Evolutionary conservation across 2,888 invertebrate genomes (phyloP).

Genomic region (Furcula furcula): DNA sequence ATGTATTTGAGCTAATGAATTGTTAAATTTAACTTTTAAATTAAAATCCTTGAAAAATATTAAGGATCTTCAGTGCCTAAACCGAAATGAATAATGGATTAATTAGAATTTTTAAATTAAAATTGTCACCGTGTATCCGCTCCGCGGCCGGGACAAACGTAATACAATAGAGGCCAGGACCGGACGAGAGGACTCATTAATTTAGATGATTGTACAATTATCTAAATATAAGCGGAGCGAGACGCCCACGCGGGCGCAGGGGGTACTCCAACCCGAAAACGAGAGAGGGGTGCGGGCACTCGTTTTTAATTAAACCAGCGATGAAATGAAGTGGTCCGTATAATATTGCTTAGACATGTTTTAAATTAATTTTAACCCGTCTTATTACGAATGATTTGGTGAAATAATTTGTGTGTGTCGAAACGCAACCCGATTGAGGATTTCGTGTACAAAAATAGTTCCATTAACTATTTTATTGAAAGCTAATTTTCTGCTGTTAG

Average conservation of each 20-base stretch:
- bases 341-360: slow-evolving; percentile 81
- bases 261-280: slow-evolving; percentile 76
- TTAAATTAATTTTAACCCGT: slow-evolving; percentile 76
- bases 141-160: slow-evolving; percentile 59
- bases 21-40: slow-evolving; percentile 21
- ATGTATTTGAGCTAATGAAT: slow-evolving; percentile 14
- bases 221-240: slow-evolving; percentile 81
- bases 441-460: too few species aligned
- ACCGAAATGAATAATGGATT: slow-evolving; percentile 45
- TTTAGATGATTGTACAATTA: slow-evolving; percentile 83
- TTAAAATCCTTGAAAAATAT: slow-evolving; percentile 33
- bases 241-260: slow-evolving; percentile 70
- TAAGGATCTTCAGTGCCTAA: slow-evolving; percentile 33
- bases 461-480: too few species aligned
- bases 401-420: slow-evolving; percentile 35
- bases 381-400: slow-evolving; percentile 61
- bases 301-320: slow-evolving; percentile 82
- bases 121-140: slow-evolving; percentile 67
- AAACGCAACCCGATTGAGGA: too few species aligned
- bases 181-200: slow-evolving; percentile 81
- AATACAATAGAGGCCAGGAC: slow-evolving; percentile 74
- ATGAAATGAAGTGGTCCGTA: slow-evolving; percentile 82
- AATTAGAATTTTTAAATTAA: slow-evolving; percentile 59
- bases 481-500: too few species aligned
- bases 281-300: slow-evolving; percentile 77